Percentiles rank a stretch among this genome's conserved stretches.
Conservation (phyloP, 2,888 invertebrate species). For the Polyommatus icarus region DNA sequence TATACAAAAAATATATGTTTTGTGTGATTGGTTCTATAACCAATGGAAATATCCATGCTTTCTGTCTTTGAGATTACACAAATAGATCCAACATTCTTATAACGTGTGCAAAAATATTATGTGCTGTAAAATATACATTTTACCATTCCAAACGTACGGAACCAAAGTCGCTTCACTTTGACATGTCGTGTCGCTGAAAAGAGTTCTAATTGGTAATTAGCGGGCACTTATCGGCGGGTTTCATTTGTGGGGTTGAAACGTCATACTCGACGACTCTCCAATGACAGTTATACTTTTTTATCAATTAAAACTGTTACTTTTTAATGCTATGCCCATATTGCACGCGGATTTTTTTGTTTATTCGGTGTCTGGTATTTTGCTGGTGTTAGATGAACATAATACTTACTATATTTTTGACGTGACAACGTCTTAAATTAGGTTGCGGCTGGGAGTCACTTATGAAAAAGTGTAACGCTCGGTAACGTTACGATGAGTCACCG, state of each 20-base stretch:
- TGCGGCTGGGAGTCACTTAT: too few relatives aligned
- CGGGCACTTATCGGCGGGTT: conserved; percentile 35
- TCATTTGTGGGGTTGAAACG: conserved; percentile 12
- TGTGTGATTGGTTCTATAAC: too few relatives aligned
- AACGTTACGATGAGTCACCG: too few relatives aligned
- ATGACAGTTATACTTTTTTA: conserved; percentile 17
- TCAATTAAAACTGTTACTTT: conserved; percentile 22
- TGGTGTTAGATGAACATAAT: too few relatives aligned
- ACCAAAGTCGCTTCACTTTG: conserved; percentile 44
- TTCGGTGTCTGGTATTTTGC: neutral
- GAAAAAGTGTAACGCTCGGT: too few relatives aligned
- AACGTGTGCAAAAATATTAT: neutral
- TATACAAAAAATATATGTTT: too few relatives aligned
- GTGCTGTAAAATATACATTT: neutral
- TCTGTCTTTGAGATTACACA: too few relatives aligned
- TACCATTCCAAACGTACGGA: conserved; percentile 40
- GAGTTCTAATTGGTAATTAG: conserved; percentile 65
- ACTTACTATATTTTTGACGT: too few relatives aligned
- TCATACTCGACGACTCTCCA: neutral
- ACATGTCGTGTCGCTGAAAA: conserved; percentile 51
- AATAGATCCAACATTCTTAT: neutral
- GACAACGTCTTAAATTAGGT: too few relatives aligned
- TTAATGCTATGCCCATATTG: neutral
- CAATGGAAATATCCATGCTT: too few relatives aligned
- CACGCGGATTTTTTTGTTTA: neutral